A percentile compares a stretch with the other conserved stretches of the same genome.
Evolutionary conservation across 37 sponge, comb jelly and placozoan genomes (phyloP).

Genomic region (Corticium candelabrum): DNA sequence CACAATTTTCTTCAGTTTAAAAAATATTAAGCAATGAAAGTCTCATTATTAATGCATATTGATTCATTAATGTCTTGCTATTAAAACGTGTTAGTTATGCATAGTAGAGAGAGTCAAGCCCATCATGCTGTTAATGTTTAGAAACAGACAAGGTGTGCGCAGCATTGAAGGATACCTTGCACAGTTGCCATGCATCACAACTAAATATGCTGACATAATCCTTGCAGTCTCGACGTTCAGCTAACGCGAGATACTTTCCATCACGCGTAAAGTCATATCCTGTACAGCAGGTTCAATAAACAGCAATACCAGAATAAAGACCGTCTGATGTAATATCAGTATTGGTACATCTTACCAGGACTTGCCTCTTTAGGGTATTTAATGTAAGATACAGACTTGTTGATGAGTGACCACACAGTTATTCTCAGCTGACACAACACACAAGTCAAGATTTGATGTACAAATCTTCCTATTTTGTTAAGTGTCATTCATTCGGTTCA

Average conservation of each 20-base stretch:
- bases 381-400: conserved; percentile 83
- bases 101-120: too few relatives aligned
- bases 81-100: too few relatives aligned
- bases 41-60: too few relatives aligned
- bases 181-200: conserved; percentile 63
- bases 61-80: too few relatives aligned
- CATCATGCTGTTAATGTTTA: neutral
- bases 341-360: neutral
- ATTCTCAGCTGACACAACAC: conserved; percentile 47
- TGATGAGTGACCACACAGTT: conserved; percentile 90
- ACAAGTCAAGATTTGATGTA: too few relatives aligned
- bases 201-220: conserved; percentile 84
- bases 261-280: conserved; percentile 61
- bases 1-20: too few relatives aligned
- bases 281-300: conserved; percentile 9
- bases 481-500: too few relatives aligned
- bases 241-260: conserved; percentile 76
- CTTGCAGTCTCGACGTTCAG: conserved; percentile 83
- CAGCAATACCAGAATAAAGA: neutral
- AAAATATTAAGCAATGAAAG: too few relatives aligned
- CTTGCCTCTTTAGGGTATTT: conserved; percentile 66
- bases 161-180: conserved; percentile 2
- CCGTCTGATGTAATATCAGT: neutral
- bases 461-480: too few relatives aligned
- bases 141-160: neutral